A percentile compares a stretch with the other conserved stretches of the same genome.
These are phyloP conservation scores for Cantharis rustica DNA, from an alignment of 2,888 invertebrate species.

Conservation along the genomic window DNA sequence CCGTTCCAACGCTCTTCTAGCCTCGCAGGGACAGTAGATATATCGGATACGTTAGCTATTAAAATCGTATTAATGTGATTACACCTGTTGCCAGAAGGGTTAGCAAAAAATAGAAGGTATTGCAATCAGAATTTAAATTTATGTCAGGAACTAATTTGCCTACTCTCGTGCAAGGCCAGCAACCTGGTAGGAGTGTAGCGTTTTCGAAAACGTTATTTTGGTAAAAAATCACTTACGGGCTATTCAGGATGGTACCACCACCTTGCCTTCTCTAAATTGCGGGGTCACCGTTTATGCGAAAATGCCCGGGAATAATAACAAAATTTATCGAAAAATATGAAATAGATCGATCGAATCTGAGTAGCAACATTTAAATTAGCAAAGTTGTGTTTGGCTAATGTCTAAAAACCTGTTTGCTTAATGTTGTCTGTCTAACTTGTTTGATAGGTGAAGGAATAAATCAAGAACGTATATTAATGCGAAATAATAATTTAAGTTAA, in stretches of 20 bases:
- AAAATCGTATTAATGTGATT: background rate
- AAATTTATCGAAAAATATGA: background rate
- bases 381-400: background rate
- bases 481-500: background rate
- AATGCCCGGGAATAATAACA: background rate
- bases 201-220: background rate
- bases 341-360: background rate
- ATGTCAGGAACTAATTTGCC: background rate
- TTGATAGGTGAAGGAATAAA: background rate
- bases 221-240: background rate
- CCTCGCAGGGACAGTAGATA: background rate
- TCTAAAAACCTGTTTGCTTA: background rate
- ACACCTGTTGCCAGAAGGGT: background rate
- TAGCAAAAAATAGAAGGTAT: background rate
- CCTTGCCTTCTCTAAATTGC: background rate
- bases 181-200: background rate
- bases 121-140: background rate
- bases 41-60: background rate
- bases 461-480: background rate
- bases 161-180: background rate
- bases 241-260: background rate
- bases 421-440: background rate
- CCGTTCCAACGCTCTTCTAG: background rate
- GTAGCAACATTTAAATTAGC: background rate
- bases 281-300: background rate